A percentile compares a stretch with the other conserved stretches of the same genome.
phyloP scores from a whole-genome alignment of 2,888 invertebrate genomes.

The Dicyrtomina minuta region DNA sequence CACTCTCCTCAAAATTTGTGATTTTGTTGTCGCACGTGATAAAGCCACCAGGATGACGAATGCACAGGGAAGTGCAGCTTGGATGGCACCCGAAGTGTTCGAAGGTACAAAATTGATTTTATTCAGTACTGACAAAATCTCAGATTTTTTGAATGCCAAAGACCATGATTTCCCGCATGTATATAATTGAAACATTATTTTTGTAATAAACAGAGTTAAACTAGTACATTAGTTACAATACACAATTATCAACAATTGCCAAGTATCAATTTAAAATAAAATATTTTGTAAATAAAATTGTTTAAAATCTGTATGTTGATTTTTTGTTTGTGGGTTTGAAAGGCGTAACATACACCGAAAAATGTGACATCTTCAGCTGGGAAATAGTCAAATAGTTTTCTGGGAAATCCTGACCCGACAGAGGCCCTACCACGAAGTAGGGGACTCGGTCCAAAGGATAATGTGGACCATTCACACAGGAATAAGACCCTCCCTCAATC shows the following conservation, averaged over 20 bases:
- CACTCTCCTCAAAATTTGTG: conserved; percentile 91
- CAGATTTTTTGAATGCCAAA: not conserved
- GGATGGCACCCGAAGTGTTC: conserved; percentile 98
- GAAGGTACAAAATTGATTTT: conserved; percentile 59
- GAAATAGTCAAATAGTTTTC: conserved; percentile 92
- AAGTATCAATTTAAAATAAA: too few species aligned
- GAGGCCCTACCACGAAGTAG: conserved; percentile 79
- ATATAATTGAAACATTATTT: not conserved
- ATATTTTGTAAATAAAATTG: not conserved
- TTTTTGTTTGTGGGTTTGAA: not conserved
- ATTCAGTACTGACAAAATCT: not conserved
- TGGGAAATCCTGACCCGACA: conserved; percentile 93
- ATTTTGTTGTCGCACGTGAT: conserved; percentile 97
- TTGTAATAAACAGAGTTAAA: too few species aligned
- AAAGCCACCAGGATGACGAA: conserved; percentile 95
- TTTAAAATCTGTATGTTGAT: too few species aligned
- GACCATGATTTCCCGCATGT: not conserved
- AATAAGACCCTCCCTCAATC: conserved; percentile 66
- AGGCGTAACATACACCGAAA: conserved; percentile 90
- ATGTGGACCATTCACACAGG: conserved; percentile 96
- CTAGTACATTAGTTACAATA: too few species aligned
- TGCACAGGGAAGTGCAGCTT: conserved; percentile 93
- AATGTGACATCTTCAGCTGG: conserved; percentile 99
- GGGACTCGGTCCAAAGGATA: conserved; percentile 79
- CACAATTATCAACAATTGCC: not conserved